These are phyloP conservation scores for Drosophila neonasuta DNA, from an alignment of 2,888 invertebrate species.

Conservation along the genomic window DNA sequence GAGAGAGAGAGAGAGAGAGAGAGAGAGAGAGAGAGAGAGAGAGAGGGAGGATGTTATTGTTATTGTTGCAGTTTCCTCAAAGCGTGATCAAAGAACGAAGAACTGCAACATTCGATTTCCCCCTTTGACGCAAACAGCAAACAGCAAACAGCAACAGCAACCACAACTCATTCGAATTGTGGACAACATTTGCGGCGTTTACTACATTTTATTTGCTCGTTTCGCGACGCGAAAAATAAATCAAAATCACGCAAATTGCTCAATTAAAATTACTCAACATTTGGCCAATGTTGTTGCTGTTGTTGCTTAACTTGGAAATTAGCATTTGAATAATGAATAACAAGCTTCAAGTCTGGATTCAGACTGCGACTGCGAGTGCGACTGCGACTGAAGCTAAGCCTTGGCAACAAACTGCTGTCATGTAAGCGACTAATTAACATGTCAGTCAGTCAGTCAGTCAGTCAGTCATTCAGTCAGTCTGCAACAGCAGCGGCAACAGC, in stretches of 20 bases:
- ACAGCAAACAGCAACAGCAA: not conserved
- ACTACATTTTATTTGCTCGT: conserved; percentile 34
- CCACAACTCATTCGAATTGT: conserved; percentile 20
- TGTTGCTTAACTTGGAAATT: conserved; percentile 66
- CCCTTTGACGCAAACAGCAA: conserved; percentile 16
- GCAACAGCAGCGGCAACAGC: conserved; percentile 16
- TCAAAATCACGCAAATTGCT: conserved; percentile 74
- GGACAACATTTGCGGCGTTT: conserved; percentile 22
- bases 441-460: conserved; percentile 75
- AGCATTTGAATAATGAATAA: conserved; percentile 73
- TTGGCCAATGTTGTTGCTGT: conserved; percentile 32
- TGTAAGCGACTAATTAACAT: conserved; percentile 80
- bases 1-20: not conserved
- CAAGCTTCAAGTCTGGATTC: conserved; percentile 40
- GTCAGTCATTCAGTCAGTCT: not conserved
- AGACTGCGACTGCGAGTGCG: conserved; percentile 17
- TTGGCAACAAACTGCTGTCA: conserved; percentile 76
- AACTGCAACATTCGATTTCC: conserved; percentile 11
- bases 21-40: not conserved
- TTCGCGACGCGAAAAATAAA: conserved; percentile 55
- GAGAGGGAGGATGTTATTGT: conserved; percentile 13
- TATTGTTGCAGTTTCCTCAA: conserved; percentile 23
- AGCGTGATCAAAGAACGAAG: conserved; percentile 37
- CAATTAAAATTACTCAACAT: conserved; percentile 75
- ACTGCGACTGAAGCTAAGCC: conserved; percentile 42